These are phyloP conservation scores for Calliphora vicina DNA, from an alignment of 1,140 invertebrate species.

Conservation along the genomic window DNA sequence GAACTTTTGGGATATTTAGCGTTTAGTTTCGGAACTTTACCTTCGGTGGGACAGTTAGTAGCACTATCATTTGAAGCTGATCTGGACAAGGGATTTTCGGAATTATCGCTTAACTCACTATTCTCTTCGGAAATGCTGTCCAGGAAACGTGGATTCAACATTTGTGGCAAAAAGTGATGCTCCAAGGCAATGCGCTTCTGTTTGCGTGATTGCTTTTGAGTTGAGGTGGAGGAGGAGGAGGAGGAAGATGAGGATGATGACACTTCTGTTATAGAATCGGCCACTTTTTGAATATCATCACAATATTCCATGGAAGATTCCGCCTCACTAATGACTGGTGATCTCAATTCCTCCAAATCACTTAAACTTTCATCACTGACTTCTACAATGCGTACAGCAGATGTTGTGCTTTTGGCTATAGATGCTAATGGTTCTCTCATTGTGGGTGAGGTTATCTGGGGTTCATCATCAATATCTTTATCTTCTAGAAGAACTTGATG, in stretches of 20 bases:
- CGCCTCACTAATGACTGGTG: conserved; percentile 52
- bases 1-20: conserved; percentile 54
- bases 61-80: conserved; percentile 31
- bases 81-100: conserved; percentile 17
- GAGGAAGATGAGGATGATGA: not conserved
- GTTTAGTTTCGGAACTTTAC: conserved; percentile 43
- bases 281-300: conserved; percentile 17
- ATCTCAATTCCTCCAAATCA: conserved; percentile 44
- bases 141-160: conserved; percentile 67
- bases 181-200: conserved; percentile 66
- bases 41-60: conserved; percentile 35
- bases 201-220: conserved; percentile 50
- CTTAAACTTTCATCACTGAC: conserved; percentile 52
- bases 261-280: conserved; percentile 52
- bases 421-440: conserved; percentile 52
- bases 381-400: conserved; percentile 53
- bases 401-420: not conserved
- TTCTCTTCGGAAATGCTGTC: conserved; percentile 72
- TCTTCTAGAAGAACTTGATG: conserved; percentile 54
- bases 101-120: conserved; percentile 64
- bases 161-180: conserved; percentile 67
- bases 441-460: conserved; percentile 42
- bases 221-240: not conserved
- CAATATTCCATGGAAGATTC: conserved; percentile 37
- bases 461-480: conserved; percentile 9